A percentile compares a stretch with the other conserved stretches of the same genome.
Evolutionary conservation across 2,797 vertebrate species (phyloP).

Genomic region (Odontamblyopus lacepedii): DNA sequence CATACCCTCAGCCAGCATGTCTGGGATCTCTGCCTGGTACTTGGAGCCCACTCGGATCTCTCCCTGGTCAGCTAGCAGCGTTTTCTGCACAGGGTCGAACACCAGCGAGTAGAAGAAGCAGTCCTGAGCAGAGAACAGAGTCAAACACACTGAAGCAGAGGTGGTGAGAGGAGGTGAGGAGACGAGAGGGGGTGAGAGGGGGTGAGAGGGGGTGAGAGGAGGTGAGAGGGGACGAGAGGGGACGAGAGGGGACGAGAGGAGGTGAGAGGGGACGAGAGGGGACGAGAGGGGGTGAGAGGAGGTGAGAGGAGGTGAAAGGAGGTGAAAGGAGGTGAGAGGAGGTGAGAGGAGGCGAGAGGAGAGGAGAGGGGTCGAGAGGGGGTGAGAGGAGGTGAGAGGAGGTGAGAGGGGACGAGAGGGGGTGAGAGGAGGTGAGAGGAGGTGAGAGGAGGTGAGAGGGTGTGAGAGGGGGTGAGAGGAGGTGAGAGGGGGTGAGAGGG

Average conservation of each 20-base stretch:
- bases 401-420: no score
- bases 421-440: not conserved
- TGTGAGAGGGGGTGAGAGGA: no score
- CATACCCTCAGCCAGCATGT: conserved; percentile 87
- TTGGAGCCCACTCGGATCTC: conserved; percentile 95
- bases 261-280: no score
- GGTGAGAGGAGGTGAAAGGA: no score
- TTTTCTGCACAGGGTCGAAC: conserved; percentile 94
- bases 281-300: no score
- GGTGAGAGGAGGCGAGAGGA: not conserved
- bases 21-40: conserved; percentile 94
- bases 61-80: conserved; percentile 90
- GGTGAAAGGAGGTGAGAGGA: not conserved
- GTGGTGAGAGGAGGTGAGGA: not conserved
- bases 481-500: no score
- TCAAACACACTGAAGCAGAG: not conserved
- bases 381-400: no score
- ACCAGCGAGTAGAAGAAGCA: conserved; percentile 96
- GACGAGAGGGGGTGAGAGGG: no score
- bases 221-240: not conserved
- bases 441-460: not conserved
- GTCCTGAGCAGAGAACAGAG: conserved; percentile 73
- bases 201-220: not conserved
- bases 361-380: no score
- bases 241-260: not conserved